Conservation (phyloP, 2,888 invertebrate genomes). For the Prionchulus punctatus region DNA sequence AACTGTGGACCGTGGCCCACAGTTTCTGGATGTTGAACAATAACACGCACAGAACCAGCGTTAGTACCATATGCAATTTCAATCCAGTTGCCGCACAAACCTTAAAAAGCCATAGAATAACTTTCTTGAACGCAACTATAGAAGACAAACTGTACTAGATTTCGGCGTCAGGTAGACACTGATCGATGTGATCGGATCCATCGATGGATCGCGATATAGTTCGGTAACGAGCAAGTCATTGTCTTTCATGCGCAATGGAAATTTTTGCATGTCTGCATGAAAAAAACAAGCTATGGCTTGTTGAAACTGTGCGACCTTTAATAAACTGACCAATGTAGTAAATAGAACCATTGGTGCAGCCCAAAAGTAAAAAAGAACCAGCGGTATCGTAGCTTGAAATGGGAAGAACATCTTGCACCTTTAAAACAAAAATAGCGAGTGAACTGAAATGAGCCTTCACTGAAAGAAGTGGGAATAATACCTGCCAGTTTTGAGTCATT, state of each 20-base stretch:
- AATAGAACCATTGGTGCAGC: constrained; percentile 87
- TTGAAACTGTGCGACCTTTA: constrained; percentile 1
- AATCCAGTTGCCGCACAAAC: constrained; percentile 94
- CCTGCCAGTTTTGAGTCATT: constrained; percentile 95
- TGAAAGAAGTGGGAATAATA: constrained; percentile 15
- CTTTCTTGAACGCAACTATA: neutral
- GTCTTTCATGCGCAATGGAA: constrained; percentile 94
- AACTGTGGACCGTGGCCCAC: constrained; percentile 94
- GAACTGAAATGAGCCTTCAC: neutral
- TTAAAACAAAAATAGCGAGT: constrained; percentile 14
- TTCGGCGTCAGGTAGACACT: constrained; percentile 97
- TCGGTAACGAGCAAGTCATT: constrained; percentile 93
- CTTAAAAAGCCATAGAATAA: constrained; percentile 40
- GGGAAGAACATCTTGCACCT: constrained; percentile 69
- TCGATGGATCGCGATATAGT: constrained; percentile 72
- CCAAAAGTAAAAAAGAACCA: constrained; percentile 69
- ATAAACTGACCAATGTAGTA: constrained; percentile 68
- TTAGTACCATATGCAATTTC: constrained; percentile 97
- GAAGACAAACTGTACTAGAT: constrained; percentile 61
- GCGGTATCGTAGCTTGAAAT: constrained; percentile 92
- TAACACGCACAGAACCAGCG: constrained; percentile 75
- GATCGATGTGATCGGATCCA: constrained; percentile 89
- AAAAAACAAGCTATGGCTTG: constrained; percentile 9
- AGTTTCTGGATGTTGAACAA: constrained; percentile 96
- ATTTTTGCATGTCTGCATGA: constrained; percentile 88